Percentiles rank a stretch among this genome's conserved stretches.
Evolutionary conservation across 1,140 invertebrate species (phyloP).

Genomic region (Drosophila ambigua): DNA sequence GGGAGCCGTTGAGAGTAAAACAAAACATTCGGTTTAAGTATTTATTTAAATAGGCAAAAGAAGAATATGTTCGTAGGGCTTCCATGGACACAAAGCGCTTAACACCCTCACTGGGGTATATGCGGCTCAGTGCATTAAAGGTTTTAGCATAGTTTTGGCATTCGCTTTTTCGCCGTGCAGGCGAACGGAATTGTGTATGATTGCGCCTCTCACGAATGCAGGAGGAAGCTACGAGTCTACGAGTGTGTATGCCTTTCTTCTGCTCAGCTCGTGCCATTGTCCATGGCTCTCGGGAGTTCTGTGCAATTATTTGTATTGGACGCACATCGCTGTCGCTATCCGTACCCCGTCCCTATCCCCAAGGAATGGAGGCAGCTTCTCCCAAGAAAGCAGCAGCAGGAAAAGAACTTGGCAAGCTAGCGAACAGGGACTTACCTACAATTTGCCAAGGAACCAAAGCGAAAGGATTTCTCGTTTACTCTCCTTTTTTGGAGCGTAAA

Average conservation of each 20-base stretch:
- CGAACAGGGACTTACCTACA: slow-evolving; percentile 75
- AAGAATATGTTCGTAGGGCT: slow-evolving; percentile 22
- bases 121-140: background rate
- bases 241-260: background rate
- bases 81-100: slow-evolving; percentile 28
- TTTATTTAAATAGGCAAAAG: slow-evolving; percentile 42
- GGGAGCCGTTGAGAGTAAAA: background rate
- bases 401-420: slow-evolving; percentile 61
- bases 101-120: slow-evolving; percentile 14
- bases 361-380: slow-evolving; percentile 22
- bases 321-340: slow-evolving; percentile 25
- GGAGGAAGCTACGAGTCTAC: background rate
- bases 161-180: slow-evolving; percentile 25
- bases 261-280: slow-evolving; percentile 26
- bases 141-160: slow-evolving; percentile 26
- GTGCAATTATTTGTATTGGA: slow-evolving; percentile 77
- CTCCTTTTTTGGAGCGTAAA: slow-evolving; percentile 78
- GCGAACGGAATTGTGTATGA: slow-evolving; percentile 59
- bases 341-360: background rate
- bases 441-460: slow-evolving; percentile 75
- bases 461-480: slow-evolving; percentile 59
- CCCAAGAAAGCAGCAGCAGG: background rate
- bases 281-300: slow-evolving; percentile 41
- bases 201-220: slow-evolving; percentile 51
- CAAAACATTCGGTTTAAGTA: slow-evolving; percentile 31